A percentile compares a stretch with the other conserved stretches of the same genome.
phyloP scores from a whole-genome alignment of 2,113 vertebrate species.

The Mionectes macconnelli region DNA sequence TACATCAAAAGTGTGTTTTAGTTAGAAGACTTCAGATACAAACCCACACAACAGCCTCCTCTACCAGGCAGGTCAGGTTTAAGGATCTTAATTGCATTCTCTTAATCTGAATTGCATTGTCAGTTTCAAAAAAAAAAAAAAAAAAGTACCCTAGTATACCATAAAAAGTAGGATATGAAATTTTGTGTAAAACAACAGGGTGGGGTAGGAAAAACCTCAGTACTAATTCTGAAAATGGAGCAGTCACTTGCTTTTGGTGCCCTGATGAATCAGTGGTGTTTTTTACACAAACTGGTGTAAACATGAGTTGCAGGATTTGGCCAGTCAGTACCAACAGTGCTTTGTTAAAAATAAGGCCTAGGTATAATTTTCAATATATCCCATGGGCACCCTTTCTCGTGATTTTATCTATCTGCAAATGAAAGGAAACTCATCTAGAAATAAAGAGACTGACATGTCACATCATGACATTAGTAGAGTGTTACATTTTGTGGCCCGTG shows the following conservation, averaged over 20 bases:
- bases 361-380: neutral
- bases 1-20: neutral
- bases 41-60: neutral
- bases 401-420: neutral
- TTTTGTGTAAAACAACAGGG: neutral
- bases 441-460: neutral
- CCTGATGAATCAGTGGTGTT: neutral
- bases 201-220: neutral
- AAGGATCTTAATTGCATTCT: neutral
- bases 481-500: neutral
- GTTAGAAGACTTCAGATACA: neutral
- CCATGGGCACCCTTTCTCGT: neutral
- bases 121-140: neutral
- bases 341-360: neutral
- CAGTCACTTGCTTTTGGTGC: neutral
- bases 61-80: neutral
- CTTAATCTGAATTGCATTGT: neutral
- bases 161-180: neutral
- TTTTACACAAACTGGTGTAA: neutral
- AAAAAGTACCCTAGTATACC: neutral
- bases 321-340: neutral
- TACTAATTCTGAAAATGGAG: neutral
- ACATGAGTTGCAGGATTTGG: neutral
- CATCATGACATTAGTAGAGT: neutral
- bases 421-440: conserved; percentile 10